These are phyloP conservation scores for Enteromius unitaeniatus DNA, from an alignment of 2,797 vertebrate genomes.

Conservation along the genomic window DNA sequence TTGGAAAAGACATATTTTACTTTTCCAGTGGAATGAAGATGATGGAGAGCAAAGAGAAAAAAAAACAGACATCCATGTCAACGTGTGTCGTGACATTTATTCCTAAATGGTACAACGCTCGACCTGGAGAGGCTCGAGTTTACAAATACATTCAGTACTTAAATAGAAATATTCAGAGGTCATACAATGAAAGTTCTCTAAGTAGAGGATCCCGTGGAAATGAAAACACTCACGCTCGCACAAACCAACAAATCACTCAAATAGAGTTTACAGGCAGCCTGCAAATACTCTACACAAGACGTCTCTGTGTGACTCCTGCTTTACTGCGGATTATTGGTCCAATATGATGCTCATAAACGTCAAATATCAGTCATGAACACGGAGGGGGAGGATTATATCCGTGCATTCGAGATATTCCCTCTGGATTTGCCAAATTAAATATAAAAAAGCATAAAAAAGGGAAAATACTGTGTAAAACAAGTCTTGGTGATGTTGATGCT, in stretches of 20 bases:
- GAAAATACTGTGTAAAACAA: not conserved
- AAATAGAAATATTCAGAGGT: conserved; percentile 32
- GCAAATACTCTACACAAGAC: not conserved
- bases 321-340: not conserved
- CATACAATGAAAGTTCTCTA: not conserved
- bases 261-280: not conserved
- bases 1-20: conserved; percentile 56
- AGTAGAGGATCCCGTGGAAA: conserved; percentile 35
- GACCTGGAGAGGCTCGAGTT: conserved; percentile 19
- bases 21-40: conserved; percentile 46
- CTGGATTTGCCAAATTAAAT: not conserved
- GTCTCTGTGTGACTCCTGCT: conserved; percentile 12
- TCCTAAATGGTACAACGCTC: conserved; percentile 57
- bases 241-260: conserved; percentile 11
- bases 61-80: conserved; percentile 69
- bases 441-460: not conserved
- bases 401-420: not conserved
- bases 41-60: conserved; percentile 42
- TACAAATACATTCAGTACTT: conserved; percentile 24
- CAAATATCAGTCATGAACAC: not conserved
- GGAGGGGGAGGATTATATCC: not conserved
- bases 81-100: conserved; percentile 50
- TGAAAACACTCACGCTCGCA: conserved; percentile 5
- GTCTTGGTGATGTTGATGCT: not conserved
- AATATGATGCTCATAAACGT: conserved; percentile 9